Percentiles rank a stretch among this genome's conserved stretches.
phyloP scores from a whole-genome alignment of 64 coral and sea anemone genomes.

The Montipora efflorescens region DNA sequence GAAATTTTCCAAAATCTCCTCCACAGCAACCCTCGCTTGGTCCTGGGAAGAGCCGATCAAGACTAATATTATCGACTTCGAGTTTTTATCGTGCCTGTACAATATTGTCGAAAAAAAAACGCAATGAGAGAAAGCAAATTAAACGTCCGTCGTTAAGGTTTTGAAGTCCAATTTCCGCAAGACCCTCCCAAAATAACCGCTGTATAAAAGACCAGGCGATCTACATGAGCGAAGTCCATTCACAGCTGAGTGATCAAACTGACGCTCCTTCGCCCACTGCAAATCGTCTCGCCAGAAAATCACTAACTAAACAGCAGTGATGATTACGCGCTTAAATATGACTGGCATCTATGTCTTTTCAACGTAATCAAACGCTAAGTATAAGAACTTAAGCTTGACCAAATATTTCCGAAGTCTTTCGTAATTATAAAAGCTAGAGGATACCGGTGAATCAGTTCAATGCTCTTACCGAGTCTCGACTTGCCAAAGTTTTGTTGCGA shows the following conservation, averaged over 20 bases:
- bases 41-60: no score
- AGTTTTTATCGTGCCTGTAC: neutral
- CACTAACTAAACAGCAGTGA: neutral
- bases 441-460: no score
- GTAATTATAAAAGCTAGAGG: neutral
- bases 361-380: neutral
- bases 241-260: neutral
- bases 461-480: constrained; percentile 20
- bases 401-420: constrained; percentile 17
- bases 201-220: neutral
- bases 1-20: neutral
- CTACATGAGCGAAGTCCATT: neutral
- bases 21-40: neutral
- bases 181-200: neutral
- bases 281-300: neutral
- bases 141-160: neutral
- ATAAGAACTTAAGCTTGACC: neutral
- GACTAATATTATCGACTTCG: neutral
- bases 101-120: neutral
- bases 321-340: constrained; percentile 25
- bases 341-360: constrained; percentile 1
- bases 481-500: neutral
- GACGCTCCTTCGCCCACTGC: no score
- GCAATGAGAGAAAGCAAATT: neutral
- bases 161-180: neutral